Evolutionary conservation across 2,113 vertebrate genomes (phyloP).

Genomic region (Neoarius graeffei): DNA sequence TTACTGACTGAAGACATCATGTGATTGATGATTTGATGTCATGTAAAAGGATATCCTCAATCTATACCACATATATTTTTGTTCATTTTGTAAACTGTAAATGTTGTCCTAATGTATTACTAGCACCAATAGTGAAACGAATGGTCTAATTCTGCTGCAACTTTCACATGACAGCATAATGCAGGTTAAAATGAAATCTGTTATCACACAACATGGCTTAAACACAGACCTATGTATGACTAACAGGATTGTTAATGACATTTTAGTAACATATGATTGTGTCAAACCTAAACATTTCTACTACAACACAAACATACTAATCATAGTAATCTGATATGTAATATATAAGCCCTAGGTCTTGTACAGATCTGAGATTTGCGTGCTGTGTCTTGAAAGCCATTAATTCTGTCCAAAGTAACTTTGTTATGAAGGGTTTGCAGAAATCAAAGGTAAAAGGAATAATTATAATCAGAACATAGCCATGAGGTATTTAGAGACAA

Average conservation of each 20-base stretch:
- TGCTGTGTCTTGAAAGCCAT: constrained; percentile 2
- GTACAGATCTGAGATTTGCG: constrained; percentile 15
- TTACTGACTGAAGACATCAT: constrained; percentile 21
- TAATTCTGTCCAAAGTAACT: constrained; percentile 13
- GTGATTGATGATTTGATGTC: constrained; percentile 15
- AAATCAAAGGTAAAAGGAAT: constrained; percentile 45
- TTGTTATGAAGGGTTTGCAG: constrained; percentile 30
- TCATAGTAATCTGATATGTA: constrained; percentile 18
- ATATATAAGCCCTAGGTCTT: background rate
- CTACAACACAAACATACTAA: constrained; percentile 11
- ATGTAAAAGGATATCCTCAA: constrained; percentile 8
- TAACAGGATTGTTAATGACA: constrained; percentile 35
- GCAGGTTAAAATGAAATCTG: constrained; percentile 20
- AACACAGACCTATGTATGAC: background rate
- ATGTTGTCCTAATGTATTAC: background rate
- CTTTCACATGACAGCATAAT: background rate
- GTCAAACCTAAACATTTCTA: constrained; percentile 30
- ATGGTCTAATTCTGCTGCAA: background rate
- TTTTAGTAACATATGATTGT: constrained; percentile 28
- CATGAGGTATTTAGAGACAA: constrained; percentile 30
- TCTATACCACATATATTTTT: background rate
- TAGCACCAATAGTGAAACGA: background rate
- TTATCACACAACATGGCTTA: background rate
- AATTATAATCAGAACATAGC: constrained; percentile 37
- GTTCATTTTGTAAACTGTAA: background rate